Evolutionary conservation across 2,888 invertebrate species (phyloP).

Genomic region (Nasonovia ribisnigri): DNA sequence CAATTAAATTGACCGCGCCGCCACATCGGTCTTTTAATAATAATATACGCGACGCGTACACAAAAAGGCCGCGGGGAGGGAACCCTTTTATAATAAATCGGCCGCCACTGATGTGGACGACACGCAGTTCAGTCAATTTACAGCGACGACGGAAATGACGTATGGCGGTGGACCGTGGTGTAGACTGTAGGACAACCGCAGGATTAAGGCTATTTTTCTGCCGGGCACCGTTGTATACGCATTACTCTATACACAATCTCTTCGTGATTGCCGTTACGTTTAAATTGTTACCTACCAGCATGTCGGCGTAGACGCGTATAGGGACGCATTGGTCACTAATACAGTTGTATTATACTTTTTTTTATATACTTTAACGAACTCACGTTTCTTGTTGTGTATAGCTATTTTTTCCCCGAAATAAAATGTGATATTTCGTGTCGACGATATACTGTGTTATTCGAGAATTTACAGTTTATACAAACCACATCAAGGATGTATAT

Average conservation of each 20-base stretch:
- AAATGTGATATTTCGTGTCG: neutral
- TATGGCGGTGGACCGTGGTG: neutral
- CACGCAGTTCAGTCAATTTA: constrained; percentile 22
- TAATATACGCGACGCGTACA: neutral
- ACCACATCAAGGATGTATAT: neutral
- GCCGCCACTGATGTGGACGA: constrained; percentile 11
- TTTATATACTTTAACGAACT: neutral
- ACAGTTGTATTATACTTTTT: neutral
- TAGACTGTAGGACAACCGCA: neutral
- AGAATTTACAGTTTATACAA: neutral
- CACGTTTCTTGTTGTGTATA: neutral
- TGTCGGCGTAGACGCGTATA: neutral
- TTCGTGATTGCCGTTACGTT: neutral
- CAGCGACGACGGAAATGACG: neutral
- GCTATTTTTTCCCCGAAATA: neutral
- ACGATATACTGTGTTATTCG: neutral
- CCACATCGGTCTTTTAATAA: neutral
- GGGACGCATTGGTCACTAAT: neutral
- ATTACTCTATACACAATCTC: neutral
- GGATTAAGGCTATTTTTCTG: neutral
- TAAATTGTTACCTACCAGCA: neutral
- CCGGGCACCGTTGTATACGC: neutral
- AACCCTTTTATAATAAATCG: constrained; percentile 34
- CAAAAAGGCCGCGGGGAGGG: neutral
- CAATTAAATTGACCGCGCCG: constrained; percentile 7